Percentiles rank a stretch among this genome's conserved stretches.
Conservation (phyloP, 2,888 invertebrate species). For the Eugnorisma glareosa region DNA sequence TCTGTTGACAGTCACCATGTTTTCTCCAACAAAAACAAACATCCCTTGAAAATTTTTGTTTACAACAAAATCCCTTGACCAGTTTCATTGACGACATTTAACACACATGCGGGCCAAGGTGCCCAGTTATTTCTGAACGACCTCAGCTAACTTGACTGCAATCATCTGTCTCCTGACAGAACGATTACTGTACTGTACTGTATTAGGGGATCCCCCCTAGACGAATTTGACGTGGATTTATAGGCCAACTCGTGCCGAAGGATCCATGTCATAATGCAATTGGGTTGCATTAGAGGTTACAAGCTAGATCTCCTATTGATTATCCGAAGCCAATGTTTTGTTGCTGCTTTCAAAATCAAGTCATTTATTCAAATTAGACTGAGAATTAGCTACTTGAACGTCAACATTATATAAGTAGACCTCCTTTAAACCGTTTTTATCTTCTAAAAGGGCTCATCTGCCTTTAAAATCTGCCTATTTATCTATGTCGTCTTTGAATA, state of each 20-base stretch:
- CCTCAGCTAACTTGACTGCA: constrained; percentile 40
- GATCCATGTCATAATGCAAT: constrained; percentile 15
- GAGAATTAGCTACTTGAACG: neutral
- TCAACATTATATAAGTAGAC: neutral
- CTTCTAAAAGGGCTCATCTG: neutral
- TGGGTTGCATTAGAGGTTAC: neutral
- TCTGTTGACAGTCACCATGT: neutral
- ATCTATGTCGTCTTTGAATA: neutral
- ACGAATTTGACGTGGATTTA: constrained; percentile 9
- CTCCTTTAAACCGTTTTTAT: neutral
- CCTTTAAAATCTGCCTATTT: neutral
- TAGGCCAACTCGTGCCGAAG: neutral
- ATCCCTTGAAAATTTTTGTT: constrained; percentile 39
- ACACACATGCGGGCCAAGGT: constrained; percentile 56
- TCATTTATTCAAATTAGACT: neutral
- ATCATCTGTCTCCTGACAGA: constrained; percentile 33
- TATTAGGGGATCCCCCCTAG: too few species aligned
- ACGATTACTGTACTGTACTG: constrained; percentile 6
- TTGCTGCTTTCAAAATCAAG: neutral
- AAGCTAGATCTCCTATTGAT: neutral
- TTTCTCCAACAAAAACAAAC: neutral
- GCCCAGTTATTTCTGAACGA: constrained; percentile 52
- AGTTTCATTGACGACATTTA: constrained; percentile 38
- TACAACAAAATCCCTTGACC: constrained; percentile 48
- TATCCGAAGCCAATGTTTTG: neutral